Evolutionary conservation across 2,113 vertebrate genomes (phyloP), one percentile per base, ranked within the genome.

Genomic region (Amphiprion ocellaris): DNA sequence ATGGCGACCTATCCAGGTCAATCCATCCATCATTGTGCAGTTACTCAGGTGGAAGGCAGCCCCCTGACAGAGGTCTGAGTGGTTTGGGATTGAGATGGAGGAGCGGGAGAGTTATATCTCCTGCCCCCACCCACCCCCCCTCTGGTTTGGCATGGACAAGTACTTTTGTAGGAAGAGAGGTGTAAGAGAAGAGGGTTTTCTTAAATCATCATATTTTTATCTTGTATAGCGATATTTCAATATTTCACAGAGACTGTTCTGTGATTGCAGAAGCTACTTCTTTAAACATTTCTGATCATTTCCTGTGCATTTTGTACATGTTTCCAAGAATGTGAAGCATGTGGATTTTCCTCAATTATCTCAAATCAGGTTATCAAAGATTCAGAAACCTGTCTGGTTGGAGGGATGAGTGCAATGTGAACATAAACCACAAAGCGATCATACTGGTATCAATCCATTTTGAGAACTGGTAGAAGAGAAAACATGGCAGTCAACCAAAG

Each of bases 21-120:
- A 89, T 92, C 92, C 92, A 94, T 95, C 93, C 90, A 94, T 95
- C 94, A 94, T 73, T 17, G 79, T 21, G 89, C 92, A 90, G 92
- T 94, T 95, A 94, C 91, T 92, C 93, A 93, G 90, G 87, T 62
- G 21, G 89, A 89, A 90, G 93, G 92, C 92, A 93, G 92, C 82
- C 91, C 77, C 52, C 76, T 88, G 93, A 94, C 92, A 90, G 92
- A 79, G 88, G 90, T 90, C 92, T 93, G 92, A 92, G 91, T 89
- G 91, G 83, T 92, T 90, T 86, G 85, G 93, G 90, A 94, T 93
- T 90, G 92, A 93, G 92, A 93, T 94, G 89, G 92, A 92, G 84
- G 89, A 93, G 92, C 30, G 49, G 47, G 69, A 91, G 93, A 94
- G 88, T 93, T 93, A 93, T 89, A 87, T 87, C 90, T 77, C 52